Percentiles rank a stretch among this genome's conserved stretches.
These are phyloP conservation scores for Acanthurus lineatus DNA, from an alignment of 2,797 vertebrate genomes.

Conservation along the genomic window DNA sequence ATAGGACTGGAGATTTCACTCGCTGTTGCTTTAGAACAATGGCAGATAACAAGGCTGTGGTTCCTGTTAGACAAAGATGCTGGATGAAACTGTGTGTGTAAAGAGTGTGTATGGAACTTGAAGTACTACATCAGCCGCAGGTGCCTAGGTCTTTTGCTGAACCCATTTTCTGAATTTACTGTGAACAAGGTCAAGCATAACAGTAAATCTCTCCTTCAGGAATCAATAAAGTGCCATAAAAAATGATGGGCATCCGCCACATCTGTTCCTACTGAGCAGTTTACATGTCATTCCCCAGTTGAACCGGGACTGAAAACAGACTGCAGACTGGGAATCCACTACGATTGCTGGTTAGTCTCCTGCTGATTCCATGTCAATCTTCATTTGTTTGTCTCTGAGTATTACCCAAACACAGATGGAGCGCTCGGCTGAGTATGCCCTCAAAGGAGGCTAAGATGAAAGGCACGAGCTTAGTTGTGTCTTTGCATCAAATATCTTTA, in stretches of 20 bases:
- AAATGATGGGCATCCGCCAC: slow-evolving; percentile 34
- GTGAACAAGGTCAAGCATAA: slow-evolving; percentile 24
- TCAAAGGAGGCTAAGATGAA: slow-evolving; percentile 56
- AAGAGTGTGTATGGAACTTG: neutral
- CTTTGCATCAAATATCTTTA: slow-evolving; percentile 51
- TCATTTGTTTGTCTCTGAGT: slow-evolving; percentile 64
- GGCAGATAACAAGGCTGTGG: neutral
- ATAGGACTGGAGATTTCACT: neutral
- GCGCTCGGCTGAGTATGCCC: slow-evolving; percentile 30
- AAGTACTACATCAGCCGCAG: neutral
- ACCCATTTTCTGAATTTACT: slow-evolving; percentile 22
- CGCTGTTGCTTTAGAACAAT: slow-evolving; percentile 1
- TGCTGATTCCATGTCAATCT: slow-evolving; percentile 67
- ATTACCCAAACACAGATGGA: slow-evolving; percentile 55
- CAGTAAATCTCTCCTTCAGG: slow-evolving; percentile 19
- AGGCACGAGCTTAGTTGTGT: slow-evolving; percentile 35
- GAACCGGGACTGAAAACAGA: slow-evolving; percentile 33
- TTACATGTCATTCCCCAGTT: slow-evolving; percentile 35
- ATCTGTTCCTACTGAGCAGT: slow-evolving; percentile 31
- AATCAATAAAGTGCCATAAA: slow-evolving; percentile 33
- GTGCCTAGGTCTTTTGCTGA: neutral
- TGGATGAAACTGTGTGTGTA: neutral
- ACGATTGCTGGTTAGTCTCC: slow-evolving; percentile 65
- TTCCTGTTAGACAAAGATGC: neutral
- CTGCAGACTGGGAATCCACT: slow-evolving; percentile 45